These are phyloP conservation scores for Uloborus plumipes DNA, from an alignment of 2,888 invertebrate species.

Conservation along the genomic window DNA sequence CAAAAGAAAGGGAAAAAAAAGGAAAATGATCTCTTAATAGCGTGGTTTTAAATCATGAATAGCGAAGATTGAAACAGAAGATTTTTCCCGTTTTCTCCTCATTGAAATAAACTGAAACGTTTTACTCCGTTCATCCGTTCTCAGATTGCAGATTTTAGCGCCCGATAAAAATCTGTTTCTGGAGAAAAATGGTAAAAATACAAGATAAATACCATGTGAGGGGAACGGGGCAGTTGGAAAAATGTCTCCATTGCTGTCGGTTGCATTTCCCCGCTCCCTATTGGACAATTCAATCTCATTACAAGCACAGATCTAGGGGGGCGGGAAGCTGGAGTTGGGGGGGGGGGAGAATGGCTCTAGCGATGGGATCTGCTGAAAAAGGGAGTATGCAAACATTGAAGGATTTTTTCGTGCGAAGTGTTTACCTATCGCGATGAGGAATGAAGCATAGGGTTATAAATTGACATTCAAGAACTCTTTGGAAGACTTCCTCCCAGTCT, in stretches of 20 bases:
- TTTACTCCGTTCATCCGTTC: conserved; percentile 23
- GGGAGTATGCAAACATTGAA: conserved; percentile 50
- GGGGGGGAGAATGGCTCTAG: background rate
- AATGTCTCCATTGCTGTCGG: conserved; percentile 56
- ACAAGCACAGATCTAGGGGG: conserved; percentile 40
- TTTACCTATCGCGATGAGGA: too few relatives aligned
- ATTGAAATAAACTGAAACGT: conserved; percentile 17
- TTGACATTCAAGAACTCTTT: too few relatives aligned
- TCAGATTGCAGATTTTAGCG: conserved; percentile 42
- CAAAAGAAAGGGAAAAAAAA: too few relatives aligned
- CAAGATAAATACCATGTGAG: conserved; percentile 33
- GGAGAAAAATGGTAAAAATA: conserved; percentile 20
- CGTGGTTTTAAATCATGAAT: too few relatives aligned
- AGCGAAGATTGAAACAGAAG: too few relatives aligned
- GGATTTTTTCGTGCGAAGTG: background rate
- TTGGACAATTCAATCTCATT: conserved; percentile 63
- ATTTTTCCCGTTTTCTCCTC: background rate
- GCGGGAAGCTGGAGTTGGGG: conserved; percentile 14
- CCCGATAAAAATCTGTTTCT: conserved; percentile 32
- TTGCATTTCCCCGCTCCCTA: conserved; percentile 38
- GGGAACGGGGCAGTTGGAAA: conserved; percentile 24
- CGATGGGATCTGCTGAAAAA: conserved; percentile 7
- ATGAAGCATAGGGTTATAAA: too few relatives aligned
- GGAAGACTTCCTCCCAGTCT: too few relatives aligned
- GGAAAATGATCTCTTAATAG: too few relatives aligned